Evolutionary conservation across 1,140 invertebrate genomes (phyloP).

Genomic region (Nixonia krombeini): DNA sequence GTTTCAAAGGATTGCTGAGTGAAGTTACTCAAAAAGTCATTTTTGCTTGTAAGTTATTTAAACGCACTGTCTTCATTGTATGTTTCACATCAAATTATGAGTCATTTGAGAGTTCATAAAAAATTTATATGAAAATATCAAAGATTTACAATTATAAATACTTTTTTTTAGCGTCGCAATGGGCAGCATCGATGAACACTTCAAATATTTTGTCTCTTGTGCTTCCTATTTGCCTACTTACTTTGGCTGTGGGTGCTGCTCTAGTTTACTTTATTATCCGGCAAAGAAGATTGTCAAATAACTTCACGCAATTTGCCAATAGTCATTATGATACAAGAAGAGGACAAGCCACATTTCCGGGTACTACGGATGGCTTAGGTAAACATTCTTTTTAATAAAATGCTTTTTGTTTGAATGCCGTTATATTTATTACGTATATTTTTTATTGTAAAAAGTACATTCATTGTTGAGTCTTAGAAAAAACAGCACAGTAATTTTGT

Average conservation of each 20-base stretch:
- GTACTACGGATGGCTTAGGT: constrained; percentile 79
- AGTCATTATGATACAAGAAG: constrained; percentile 89
- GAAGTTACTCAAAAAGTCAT: constrained; percentile 71
- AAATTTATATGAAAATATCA: background rate
- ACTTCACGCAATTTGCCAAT: constrained; percentile 86
- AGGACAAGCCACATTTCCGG: constrained; percentile 85
- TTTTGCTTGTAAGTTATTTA: constrained; percentile 27
- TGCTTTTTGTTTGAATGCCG: constrained; percentile 12
- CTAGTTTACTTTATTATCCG: constrained; percentile 79
- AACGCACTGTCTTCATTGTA: too few species aligned
- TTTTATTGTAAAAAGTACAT: too few species aligned
- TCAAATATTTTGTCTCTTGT: constrained; percentile 63
- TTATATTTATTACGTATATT: too few species aligned
- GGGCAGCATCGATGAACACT: constrained; percentile 55
- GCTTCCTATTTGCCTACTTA: constrained; percentile 71
- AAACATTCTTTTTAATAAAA: too few species aligned
- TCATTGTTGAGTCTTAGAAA: too few species aligned
- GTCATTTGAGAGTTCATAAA: background rate
- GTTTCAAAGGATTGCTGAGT: constrained; percentile 77
- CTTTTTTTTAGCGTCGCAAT: constrained; percentile 19
- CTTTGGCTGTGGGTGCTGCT: constrained; percentile 75
- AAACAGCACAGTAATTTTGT: too few species aligned
- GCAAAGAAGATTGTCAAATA: constrained; percentile 82
- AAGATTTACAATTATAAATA: constrained; percentile 6
- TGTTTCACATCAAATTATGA: background rate